phyloP scores from a whole-genome alignment of 2,888 invertebrate genomes.

The Malachius bipustulatus region DNA sequence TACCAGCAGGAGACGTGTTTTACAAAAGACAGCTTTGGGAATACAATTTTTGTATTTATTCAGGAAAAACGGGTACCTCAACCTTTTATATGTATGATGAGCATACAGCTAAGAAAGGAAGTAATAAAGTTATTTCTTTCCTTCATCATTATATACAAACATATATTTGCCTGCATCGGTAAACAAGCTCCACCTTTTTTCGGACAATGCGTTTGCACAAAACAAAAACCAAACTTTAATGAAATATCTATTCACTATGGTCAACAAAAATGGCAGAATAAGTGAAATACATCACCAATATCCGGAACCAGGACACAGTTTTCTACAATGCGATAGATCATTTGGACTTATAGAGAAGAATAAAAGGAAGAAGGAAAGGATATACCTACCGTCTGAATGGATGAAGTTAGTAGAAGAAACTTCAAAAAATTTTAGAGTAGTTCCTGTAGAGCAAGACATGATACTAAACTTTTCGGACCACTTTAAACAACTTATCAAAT shows the following conservation, averaged over 20 bases:
- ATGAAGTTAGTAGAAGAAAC: too few relatives aligned
- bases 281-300: constrained; percentile 9
- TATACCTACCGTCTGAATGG: too few relatives aligned
- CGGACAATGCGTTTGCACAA: constrained; percentile 17
- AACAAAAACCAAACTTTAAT: too few relatives aligned
- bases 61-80: constrained; percentile 15
- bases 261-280: constrained; percentile 9
- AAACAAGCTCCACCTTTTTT: constrained; percentile 15
- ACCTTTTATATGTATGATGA: constrained; percentile 18
- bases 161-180: constrained; percentile 11
- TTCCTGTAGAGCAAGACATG: too few relatives aligned
- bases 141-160: constrained; percentile 15
- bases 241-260: constrained; percentile 13
- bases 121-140: constrained; percentile 15
- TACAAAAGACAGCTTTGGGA: constrained; percentile 19
- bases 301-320: constrained; percentile 15
- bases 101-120: constrained; percentile 13
- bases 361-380: constrained; percentile 12
- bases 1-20: constrained; percentile 20
- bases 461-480: too few relatives aligned
- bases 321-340: constrained; percentile 14
- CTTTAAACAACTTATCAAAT: too few relatives aligned
- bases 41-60: constrained; percentile 19
- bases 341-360: constrained; percentile 16
- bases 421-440: too few relatives aligned